Conservation (phyloP, 1,140 invertebrate species). For the Trichomalopsis sarcophagae region DNA sequence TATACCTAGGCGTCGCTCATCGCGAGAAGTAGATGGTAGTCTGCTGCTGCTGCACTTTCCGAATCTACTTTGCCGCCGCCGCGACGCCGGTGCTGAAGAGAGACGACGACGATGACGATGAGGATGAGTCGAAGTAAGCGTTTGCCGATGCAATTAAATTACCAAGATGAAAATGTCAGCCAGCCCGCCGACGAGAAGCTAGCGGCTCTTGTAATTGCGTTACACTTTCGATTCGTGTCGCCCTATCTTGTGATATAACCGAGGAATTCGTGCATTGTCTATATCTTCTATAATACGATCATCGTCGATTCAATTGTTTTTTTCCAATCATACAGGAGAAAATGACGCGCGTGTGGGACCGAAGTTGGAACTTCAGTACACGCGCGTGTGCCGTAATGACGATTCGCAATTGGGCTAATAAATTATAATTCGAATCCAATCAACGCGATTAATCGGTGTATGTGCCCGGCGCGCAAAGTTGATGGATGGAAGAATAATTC, state of each 20-base stretch:
- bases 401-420: conserved; percentile 22
- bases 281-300: not conserved
- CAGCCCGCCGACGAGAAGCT: not conserved
- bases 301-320: too few species aligned
- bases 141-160: conserved; percentile 41
- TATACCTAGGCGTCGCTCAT: not conserved
- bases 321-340: too few species aligned
- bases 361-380: too few species aligned
- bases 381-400: not conserved
- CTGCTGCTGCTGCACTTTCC: conserved; percentile 33
- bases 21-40: not conserved
- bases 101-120: not conserved
- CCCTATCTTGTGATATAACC: too few species aligned
- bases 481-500: conserved; percentile 14
- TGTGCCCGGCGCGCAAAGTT: not conserved
- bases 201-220: conserved; percentile 26
- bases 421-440: conserved; percentile 22
- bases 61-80: conserved; percentile 24
- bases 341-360: too few species aligned
- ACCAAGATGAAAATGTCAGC: conserved; percentile 35
- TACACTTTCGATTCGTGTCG: not conserved
- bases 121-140: conserved; percentile 10
- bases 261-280: not conserved
- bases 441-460: not conserved
- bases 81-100: not conserved